A percentile compares a stretch with the other conserved stretches of the same genome.
Conservation (phyloP, 1,140 invertebrate species). For the Lethrus apterus region DNA sequence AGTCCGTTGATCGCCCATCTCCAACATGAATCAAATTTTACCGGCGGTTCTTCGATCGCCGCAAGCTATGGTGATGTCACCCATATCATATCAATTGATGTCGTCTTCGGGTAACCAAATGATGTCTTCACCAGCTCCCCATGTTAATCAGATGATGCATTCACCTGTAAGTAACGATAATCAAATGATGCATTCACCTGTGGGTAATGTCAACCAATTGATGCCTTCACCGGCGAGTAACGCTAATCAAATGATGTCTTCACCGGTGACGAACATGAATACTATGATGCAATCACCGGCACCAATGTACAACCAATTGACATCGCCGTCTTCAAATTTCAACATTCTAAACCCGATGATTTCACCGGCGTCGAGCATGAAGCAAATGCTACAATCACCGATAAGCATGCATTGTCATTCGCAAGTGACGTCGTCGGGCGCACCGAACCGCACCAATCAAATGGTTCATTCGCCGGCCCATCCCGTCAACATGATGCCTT, state of each 20-base stretch:
- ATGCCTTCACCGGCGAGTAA: slow-evolving; percentile 18
- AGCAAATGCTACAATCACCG: slow-evolving; percentile 21
- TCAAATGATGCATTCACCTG: slow-evolving; percentile 26
- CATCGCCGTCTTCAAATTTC: slow-evolving; percentile 23
- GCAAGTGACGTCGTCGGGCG: no score
- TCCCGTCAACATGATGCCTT: no score
- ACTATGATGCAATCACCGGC: slow-evolving; percentile 20
- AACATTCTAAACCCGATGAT: slow-evolving; percentile 25
- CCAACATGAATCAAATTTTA: slow-evolving; percentile 29
- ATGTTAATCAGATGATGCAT: slow-evolving; percentile 20
- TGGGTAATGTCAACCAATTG: slow-evolving; percentile 32
- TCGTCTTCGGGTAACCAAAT: slow-evolving; percentile 19
- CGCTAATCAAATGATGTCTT: slow-evolving; percentile 19
- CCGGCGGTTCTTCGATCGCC: no score
- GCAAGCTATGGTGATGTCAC: slow-evolving; percentile 23
- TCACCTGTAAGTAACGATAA: slow-evolving; percentile 32
- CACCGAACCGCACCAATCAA: slow-evolving; percentile 16
- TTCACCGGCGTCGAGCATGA: slow-evolving; percentile 22
- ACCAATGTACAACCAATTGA: slow-evolving; percentile 12
- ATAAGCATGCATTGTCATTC: no score
- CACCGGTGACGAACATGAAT: slow-evolving; percentile 14
- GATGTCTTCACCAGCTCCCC: slow-evolving; percentile 26
- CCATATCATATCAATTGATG: slow-evolving; percentile 15
- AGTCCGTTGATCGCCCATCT: slow-evolving; percentile 46
- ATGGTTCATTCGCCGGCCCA: slow-evolving; percentile 2